phyloP scores from a whole-genome alignment of 1,140 invertebrate species.

The Dicyema japonicum region DNA sequence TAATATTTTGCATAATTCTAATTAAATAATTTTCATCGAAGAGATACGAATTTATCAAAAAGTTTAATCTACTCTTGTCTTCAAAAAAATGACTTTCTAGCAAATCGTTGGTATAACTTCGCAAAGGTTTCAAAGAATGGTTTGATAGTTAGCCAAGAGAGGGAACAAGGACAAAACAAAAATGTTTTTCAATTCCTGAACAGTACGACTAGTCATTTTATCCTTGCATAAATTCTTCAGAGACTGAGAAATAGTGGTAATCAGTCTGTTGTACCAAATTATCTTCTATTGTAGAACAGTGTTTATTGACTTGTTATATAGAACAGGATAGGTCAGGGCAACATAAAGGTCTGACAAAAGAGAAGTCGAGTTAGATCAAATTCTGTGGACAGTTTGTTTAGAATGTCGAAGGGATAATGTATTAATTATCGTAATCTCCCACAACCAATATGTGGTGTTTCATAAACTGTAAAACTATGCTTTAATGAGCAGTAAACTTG shows the following conservation, averaged over 20 bases:
- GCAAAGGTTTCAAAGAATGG: slow-evolving; percentile 18
- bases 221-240: slow-evolving; percentile 16
- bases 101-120: slow-evolving; percentile 16
- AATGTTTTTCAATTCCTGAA: slow-evolving; percentile 17
- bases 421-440: slow-evolving; percentile 9
- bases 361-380: slow-evolving; percentile 19
- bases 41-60: no score
- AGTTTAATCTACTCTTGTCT: slow-evolving; percentile 16
- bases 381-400: slow-evolving; percentile 13
- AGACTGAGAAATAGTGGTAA: slow-evolving; percentile 10
- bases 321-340: slow-evolving; percentile 16
- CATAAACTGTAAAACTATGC: no score
- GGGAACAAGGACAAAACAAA: slow-evolving; percentile 23
- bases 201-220: slow-evolving; percentile 20
- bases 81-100: slow-evolving; percentile 17
- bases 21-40: no score
- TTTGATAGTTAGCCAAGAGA: slow-evolving; percentile 33
- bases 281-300: slow-evolving; percentile 18
- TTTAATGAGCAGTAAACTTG: slow-evolving; percentile 10
- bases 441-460: not conserved
- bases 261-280: slow-evolving; percentile 16
- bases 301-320: slow-evolving; percentile 20
- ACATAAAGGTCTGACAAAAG: slow-evolving; percentile 8
- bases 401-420: slow-evolving; percentile 16
- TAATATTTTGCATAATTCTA: no score